Evolutionary conservation across 2,113 vertebrate species (phyloP).

Genomic region (Delphinapterus leucas): DNA sequence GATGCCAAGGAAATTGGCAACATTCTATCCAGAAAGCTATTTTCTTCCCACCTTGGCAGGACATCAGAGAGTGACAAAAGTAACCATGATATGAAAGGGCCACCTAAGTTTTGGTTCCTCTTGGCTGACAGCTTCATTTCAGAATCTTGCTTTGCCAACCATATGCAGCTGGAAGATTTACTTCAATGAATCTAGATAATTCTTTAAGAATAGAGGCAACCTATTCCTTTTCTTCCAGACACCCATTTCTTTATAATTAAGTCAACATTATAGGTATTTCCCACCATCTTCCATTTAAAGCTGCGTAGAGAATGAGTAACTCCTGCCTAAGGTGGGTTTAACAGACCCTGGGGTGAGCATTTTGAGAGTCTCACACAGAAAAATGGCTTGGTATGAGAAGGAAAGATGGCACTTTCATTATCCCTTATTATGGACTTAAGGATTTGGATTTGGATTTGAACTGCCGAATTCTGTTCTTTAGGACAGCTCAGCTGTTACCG

Average conservation of each 20-base stretch:
- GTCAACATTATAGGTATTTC: background rate
- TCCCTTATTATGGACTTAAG: background rate
- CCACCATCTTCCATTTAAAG: background rate
- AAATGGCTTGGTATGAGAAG: background rate
- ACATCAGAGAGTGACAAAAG: background rate
- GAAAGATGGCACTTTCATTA: background rate
- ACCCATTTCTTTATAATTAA: slow-evolving; percentile 39
- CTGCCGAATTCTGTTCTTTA: slow-evolving; percentile 20
- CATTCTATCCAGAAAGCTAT: background rate
- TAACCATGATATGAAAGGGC: background rate
- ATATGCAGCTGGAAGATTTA: background rate
- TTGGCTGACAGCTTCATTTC: background rate
- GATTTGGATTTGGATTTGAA: background rate
- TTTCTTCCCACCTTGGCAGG: background rate
- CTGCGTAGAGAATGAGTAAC: background rate
- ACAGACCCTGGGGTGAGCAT: background rate
- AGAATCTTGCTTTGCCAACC: background rate
- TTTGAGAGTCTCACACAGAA: background rate
- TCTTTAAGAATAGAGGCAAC: background rate
- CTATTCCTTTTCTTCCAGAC: background rate
- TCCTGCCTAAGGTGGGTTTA: background rate
- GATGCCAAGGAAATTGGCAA: background rate
- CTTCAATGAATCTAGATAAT: background rate
- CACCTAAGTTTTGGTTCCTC: background rate
- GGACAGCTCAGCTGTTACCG: background rate